phyloP scores from a whole-genome alignment of 1,140 invertebrate species.

The Heliconius eleuchia region DNA sequence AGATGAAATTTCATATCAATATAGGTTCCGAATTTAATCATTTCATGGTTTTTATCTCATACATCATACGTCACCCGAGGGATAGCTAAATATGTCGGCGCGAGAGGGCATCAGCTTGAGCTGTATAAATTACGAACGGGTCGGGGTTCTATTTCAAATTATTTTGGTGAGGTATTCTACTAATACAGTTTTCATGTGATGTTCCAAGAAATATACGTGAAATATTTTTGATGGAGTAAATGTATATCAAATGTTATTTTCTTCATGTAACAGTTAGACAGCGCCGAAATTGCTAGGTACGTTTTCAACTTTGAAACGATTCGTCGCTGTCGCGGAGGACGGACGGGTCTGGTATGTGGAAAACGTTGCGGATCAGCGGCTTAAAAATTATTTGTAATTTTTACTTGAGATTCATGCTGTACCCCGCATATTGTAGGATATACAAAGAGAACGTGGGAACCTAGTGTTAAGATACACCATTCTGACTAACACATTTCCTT shows the following conservation, averaged over 20 bases:
- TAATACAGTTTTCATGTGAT: constrained; percentile 1
- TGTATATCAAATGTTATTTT: neutral
- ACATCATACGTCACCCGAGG: constrained; percentile 27
- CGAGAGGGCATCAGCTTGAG: constrained; percentile 16
- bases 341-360: too few species aligned
- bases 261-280: neutral
- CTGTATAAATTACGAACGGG: constrained; percentile 21
- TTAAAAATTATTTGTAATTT: too few species aligned
- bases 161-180: neutral
- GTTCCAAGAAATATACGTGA: neutral
- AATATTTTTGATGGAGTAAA: neutral
- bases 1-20: constrained; percentile 25
- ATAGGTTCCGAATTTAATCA: constrained; percentile 20
- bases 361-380: too few species aligned
- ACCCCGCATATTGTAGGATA: too few species aligned
- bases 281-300: neutral
- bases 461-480: too few species aligned
- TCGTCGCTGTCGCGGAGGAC: neutral
- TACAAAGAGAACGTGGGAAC: too few species aligned
- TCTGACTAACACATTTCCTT: too few species aligned
- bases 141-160: constrained; percentile 14
- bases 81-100: constrained; percentile 24
- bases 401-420: too few species aligned
- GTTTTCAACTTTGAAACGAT: neutral
- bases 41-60: constrained; percentile 20